Evolutionary conservation across 2,888 invertebrate genomes (phyloP).

Genomic region (Chrysolina haemoptera): DNA sequence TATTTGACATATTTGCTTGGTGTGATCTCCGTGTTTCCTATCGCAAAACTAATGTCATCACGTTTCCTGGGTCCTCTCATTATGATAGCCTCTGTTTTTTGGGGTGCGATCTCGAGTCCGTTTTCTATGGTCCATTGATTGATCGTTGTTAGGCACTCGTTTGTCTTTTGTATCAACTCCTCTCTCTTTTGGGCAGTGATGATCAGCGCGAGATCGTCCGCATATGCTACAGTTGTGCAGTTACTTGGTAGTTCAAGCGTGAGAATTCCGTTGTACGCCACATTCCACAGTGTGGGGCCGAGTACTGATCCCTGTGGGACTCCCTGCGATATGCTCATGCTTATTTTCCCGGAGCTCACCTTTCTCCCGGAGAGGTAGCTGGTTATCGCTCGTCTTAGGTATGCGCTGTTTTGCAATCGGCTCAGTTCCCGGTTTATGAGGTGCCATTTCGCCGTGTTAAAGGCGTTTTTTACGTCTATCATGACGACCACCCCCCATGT

Average conservation of each 20-base stretch:
- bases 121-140: conserved; percentile 24
- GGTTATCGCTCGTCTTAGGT: not conserved
- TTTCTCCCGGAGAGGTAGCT: not conserved
- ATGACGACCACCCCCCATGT: not conserved
- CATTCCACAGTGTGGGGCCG: conserved; percentile 5
- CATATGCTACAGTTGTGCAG: not conserved
- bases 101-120: conserved; percentile 22
- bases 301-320: not conserved
- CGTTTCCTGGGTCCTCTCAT: conserved; percentile 25
- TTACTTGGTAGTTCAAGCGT: not conserved
- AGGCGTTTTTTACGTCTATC: conserved; percentile 2
- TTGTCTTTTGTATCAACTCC: not conserved
- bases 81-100: conserved; percentile 37
- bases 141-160: not conserved
- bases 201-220: not conserved
- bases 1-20: no score
- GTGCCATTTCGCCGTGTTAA: conserved; percentile 3
- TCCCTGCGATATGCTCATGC: not conserved
- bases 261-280: not conserved
- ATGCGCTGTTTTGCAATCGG: not conserved
- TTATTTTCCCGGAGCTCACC: not conserved
- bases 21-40: no score
- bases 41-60: no score
- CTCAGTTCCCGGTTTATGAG: not conserved
- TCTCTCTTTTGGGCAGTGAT: not conserved